Evolutionary conservation across 2,888 invertebrate genomes (phyloP), one percentile per base, ranked within the genome.

Genomic region (Scaptomyza polygonia): DNA sequence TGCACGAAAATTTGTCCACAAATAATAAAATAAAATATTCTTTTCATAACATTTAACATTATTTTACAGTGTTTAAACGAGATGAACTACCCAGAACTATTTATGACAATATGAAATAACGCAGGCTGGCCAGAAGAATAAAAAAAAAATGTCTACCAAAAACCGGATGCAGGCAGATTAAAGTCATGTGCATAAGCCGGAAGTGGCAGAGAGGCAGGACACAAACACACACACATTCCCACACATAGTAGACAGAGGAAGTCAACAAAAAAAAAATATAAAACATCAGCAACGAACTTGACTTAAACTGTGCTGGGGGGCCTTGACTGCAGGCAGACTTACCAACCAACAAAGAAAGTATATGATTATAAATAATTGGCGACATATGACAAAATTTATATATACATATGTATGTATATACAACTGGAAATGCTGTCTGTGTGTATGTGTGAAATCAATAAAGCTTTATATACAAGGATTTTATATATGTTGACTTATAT

Each of bases 161-260:
- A 66, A 34, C 2, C 84, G 87, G 85, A 80, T 84, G 68, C 80
- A 68, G 67, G 40, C 72, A 71, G 87, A 76, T 82, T 82, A 87
- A 87, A 82, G 82, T 81, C 87, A 85, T 82, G 88, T 85, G 87
- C 82, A 87, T 87, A 87, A 82, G 69, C 82, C 73, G 87, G 88
- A 83, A 87, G 88, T 74, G 65, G 64, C 67, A 61, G 69, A 49
- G 65, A 62, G 56, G 36, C 64, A 55, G 48, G 27, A 54, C 34
- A 52, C 34, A 70, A 25, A 32, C 36, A 55, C 7, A 54, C 45
- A 51, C 29, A 52, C 32, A 36, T 9, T 34, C 30, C 51, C 11
- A 14, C 27, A 45, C n/a, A 11, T 18, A 34, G 12, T 3, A 25
- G 49, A 18, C 11, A 25, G 39, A 29, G 40, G 16, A 32, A 57